Conservation (phyloP, 1,140 invertebrate species). For the Polyergus mexicanus region DNA sequence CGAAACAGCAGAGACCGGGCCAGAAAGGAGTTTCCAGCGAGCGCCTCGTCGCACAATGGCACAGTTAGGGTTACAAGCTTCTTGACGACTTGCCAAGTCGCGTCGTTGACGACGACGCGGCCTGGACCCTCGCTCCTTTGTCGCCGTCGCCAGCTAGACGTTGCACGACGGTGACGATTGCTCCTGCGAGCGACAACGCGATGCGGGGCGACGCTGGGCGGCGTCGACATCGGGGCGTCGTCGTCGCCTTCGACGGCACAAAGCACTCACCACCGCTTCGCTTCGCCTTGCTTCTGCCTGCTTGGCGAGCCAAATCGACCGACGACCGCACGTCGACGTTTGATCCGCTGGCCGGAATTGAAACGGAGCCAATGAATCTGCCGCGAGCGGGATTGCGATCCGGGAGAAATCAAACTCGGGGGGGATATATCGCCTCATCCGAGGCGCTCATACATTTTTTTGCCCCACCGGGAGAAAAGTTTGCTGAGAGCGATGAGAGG, state of each 20-base stretch:
- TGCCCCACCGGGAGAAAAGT: constrained; percentile 26
- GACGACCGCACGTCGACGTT: constrained; percentile 78
- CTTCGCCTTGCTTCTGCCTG: constrained; percentile 35
- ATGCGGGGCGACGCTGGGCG: constrained; percentile 63
- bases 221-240: constrained; percentile 68
- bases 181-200: constrained; percentile 65
- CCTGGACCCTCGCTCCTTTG: constrained; percentile 70
- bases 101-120: constrained; percentile 73
- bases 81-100: constrained; percentile 85
- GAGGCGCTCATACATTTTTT: constrained; percentile 50
- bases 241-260: constrained; percentile 75
- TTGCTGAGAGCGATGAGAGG: constrained; percentile 54
- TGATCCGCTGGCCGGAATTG: constrained; percentile 82
- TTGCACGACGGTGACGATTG: constrained; percentile 72
- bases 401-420: constrained; percentile 62
- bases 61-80: constrained; percentile 84
- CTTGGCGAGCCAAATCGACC: constrained; percentile 66
- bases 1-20: constrained; percentile 73
- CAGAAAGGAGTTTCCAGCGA: constrained; percentile 74
- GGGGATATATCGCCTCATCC: constrained; percentile 49
- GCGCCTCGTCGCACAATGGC: constrained; percentile 78
- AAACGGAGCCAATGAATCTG: constrained; percentile 85
- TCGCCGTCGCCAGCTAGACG: constrained; percentile 73
- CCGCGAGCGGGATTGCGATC: constrained; percentile 63
- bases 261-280: constrained; percentile 57